Evolutionary conservation across 2,113 vertebrate genomes (phyloP), one percentile per base, ranked within the genome.

Genomic region (Dasyornis broadbenti): DNA sequence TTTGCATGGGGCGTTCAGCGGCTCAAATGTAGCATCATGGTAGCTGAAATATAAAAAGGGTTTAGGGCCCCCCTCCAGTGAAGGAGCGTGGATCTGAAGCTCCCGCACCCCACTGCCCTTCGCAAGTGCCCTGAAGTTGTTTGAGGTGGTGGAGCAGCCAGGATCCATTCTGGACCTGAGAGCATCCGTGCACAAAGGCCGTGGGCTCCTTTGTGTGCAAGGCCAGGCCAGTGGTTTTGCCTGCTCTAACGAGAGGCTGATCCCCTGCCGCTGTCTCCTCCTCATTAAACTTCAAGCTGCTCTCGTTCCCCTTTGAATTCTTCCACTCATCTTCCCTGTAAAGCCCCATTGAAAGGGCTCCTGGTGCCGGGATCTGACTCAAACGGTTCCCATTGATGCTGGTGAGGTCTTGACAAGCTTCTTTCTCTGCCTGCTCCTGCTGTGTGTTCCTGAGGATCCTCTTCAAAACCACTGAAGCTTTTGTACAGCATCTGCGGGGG

Each of bases 261-360:
- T 90, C 66, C 26, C 79, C 83, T 0, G 8, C 52, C 0, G 24
- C 61, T 1, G 11, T 89, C 77, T 71, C 24, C 35, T 95, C 63
- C 93, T 96, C 94, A 83, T 96, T 96, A 95, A 96, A 96, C 94
- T 95, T 95, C 89, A 93, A 86, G 91, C 95, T 59, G 88, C 24
- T 93, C 50, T 87, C 31, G 0, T 37, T 83, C 70, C 59, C 71
- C 79, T 96, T 95, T 95, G 95, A 96, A 88, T 86, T 80, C 81
- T 84, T 72, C 76, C 56, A 81, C 88, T 93, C 81, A 88, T 82
- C 88, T 86, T 64, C n/a, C 7, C 76, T 92, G 76, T 63, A 78
- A 82, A 96, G 93, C 79, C 68, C 52, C 52, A 42, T 22, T 90
- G 90, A 93, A 96, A 90, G 77, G 39, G 64, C 82, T 89, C 9